phyloP scores from a whole-genome alignment of 2,797 vertebrate genomes.

The Trachops cirrhosus region DNA sequence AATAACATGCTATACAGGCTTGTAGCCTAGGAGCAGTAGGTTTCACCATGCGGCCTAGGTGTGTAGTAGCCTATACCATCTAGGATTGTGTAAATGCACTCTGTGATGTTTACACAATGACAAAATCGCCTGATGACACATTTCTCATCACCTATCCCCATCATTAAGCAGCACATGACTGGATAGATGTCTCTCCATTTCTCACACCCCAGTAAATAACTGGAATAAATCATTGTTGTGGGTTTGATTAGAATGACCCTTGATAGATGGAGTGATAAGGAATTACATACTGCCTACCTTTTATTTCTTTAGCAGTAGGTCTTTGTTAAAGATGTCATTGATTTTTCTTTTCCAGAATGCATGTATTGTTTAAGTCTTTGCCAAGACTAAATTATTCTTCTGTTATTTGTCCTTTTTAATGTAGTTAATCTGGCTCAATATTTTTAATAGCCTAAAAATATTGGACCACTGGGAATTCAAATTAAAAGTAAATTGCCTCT shows the following conservation, averaged over 20 bases:
- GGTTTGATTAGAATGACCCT: background rate
- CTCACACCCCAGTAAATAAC: background rate
- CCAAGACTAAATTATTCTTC: conserved; percentile 42
- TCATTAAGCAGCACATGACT: background rate
- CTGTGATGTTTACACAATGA: background rate
- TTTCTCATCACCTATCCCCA: background rate
- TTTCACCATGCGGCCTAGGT: no score
- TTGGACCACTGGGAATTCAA: conserved; percentile 1
- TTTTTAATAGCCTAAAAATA: conserved; percentile 40
- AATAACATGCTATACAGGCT: background rate
- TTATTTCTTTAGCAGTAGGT: background rate
- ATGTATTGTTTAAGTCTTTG: conserved; percentile 12
- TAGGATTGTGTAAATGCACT: background rate
- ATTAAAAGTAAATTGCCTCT: conserved; percentile 36
- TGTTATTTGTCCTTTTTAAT: conserved; percentile 40
- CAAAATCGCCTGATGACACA: background rate
- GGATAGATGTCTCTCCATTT: background rate
- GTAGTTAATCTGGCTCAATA: background rate
- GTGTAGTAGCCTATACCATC: background rate
- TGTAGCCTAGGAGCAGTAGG: background rate
- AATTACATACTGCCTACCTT: background rate
- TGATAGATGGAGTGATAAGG: background rate
- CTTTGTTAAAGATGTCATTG: conserved; percentile 37
- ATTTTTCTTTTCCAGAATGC: conserved; percentile 21
- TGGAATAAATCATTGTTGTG: background rate